Percentiles rank a stretch among this genome's conserved stretches.
Evolutionary conservation across 2,888 invertebrate genomes (phyloP).

Genomic region (Drosophila villosipedis): DNA sequence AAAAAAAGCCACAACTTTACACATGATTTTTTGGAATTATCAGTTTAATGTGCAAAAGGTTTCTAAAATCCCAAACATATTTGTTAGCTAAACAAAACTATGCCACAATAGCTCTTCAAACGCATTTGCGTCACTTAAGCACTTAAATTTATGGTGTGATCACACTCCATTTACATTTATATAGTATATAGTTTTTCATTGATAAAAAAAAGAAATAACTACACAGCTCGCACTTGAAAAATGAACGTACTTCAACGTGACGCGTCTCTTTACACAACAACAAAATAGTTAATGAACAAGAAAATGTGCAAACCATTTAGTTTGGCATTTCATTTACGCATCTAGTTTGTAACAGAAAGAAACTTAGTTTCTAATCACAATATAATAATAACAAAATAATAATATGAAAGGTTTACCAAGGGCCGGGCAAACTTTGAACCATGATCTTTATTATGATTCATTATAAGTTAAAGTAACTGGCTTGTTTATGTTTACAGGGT

Average conservation of each 20-base stretch:
- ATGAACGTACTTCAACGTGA: not conserved
- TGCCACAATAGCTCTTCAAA: slow-evolving; percentile 1
- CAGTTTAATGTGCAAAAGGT: slow-evolving; percentile 4
- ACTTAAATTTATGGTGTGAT: slow-evolving; percentile 28
- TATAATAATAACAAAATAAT: too few relatives aligned
- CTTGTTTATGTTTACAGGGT: not conserved
- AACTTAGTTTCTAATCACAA: not conserved
- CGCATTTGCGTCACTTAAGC: slow-evolving; percentile 41
- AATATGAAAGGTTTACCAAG: not conserved
- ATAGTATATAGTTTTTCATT: slow-evolving; percentile 24
- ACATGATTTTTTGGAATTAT: slow-evolving; percentile 43
- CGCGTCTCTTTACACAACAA: not conserved
- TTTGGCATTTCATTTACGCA: not conserved
- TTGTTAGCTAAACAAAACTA: not conserved
- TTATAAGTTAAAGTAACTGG: not conserved
- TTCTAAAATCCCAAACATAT: slow-evolving; percentile 8
- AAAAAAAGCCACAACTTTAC: slow-evolving; percentile 20
- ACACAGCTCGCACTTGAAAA: slow-evolving; percentile 19
- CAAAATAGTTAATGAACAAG: slow-evolving; percentile 11
- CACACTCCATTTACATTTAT: not conserved
- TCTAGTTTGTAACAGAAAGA: not conserved
- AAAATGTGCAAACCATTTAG: not conserved
- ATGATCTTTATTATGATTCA: not conserved
- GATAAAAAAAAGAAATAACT: slow-evolving; percentile 27
- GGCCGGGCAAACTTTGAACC: not conserved